phyloP scores from a whole-genome alignment of 1,140 invertebrate genomes.

The Euura lappo region DNA sequence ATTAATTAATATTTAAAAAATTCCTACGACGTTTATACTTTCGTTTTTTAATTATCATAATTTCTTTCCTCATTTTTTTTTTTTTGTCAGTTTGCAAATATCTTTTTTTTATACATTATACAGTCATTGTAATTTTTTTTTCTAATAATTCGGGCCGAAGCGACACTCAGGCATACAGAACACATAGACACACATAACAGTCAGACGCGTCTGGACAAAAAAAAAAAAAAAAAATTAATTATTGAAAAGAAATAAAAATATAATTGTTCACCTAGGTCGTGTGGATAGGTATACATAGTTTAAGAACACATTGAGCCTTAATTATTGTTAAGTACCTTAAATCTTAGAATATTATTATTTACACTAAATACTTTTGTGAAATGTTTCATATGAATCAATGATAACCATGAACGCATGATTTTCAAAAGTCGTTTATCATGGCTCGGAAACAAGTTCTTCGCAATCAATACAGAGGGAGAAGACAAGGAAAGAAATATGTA shows the following conservation, averaged over 20 bases:
- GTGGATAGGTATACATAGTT: neutral
- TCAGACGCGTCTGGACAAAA: neutral
- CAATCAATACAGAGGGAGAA: too few relatives aligned
- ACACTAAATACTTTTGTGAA: conserved; percentile 10
- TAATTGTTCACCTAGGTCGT: neutral
- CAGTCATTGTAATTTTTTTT: too few relatives aligned
- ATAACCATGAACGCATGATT: neutral
- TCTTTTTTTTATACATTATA: too few relatives aligned
- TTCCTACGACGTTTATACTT: too few relatives aligned
- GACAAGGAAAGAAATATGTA: too few relatives aligned
- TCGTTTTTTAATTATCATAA: too few relatives aligned
- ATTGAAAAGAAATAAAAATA: neutral
- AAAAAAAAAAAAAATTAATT: neutral
- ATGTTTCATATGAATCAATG: neutral
- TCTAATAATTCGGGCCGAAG: too few relatives aligned
- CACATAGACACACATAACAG: neutral
- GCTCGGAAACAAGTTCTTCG: neutral
- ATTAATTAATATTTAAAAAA: too few relatives aligned
- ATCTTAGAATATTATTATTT: neutral
- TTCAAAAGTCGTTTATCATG: neutral
- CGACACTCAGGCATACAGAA: too few relatives aligned
- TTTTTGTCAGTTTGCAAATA: too few relatives aligned
- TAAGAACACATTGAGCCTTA: conserved; percentile 14
- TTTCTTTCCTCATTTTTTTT: too few relatives aligned
- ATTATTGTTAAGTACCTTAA: conserved; percentile 12